Conservation (phyloP, 1,140 invertebrate species). For the Kradibia gibbosae region DNA sequence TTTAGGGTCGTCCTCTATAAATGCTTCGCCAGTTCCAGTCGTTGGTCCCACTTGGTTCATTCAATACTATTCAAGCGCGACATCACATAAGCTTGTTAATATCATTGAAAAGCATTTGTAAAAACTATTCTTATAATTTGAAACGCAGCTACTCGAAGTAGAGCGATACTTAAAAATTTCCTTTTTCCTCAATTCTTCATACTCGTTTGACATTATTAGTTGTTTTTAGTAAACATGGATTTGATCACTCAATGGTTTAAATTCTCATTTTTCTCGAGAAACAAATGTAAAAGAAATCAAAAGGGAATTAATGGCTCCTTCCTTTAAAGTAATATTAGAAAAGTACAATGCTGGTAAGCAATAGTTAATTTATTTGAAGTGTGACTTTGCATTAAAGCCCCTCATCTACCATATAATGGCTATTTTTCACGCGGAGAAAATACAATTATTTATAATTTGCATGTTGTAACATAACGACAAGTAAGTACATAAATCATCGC, state of each 20-base stretch:
- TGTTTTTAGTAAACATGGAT: no score
- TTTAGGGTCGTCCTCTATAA: not conserved
- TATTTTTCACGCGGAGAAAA: not conserved
- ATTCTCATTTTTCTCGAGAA: no score
- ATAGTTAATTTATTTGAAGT: not conserved
- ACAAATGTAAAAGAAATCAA: no score
- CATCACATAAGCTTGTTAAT: not conserved
- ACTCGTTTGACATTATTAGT: not conserved
- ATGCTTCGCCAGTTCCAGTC: not conserved
- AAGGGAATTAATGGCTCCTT: not conserved
- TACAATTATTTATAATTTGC: slow-evolving; percentile 1
- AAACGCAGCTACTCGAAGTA: not conserved
- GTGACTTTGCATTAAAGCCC: not conserved
- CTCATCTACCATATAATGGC: not conserved
- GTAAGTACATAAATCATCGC: slow-evolving; percentile 9
- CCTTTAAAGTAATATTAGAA: not conserved
- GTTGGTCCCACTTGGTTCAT: not conserved
- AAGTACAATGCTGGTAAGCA: not conserved
- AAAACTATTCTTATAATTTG: slow-evolving; percentile 2
- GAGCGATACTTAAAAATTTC: not conserved
- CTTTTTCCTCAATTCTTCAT: not conserved
- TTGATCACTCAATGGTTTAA: no score
- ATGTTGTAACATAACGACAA: not conserved
- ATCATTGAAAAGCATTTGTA: not conserved
- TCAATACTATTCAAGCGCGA: not conserved